Conservation (phyloP, 2,113 vertebrate genomes). For the Pogonocichla stellata region DNA sequence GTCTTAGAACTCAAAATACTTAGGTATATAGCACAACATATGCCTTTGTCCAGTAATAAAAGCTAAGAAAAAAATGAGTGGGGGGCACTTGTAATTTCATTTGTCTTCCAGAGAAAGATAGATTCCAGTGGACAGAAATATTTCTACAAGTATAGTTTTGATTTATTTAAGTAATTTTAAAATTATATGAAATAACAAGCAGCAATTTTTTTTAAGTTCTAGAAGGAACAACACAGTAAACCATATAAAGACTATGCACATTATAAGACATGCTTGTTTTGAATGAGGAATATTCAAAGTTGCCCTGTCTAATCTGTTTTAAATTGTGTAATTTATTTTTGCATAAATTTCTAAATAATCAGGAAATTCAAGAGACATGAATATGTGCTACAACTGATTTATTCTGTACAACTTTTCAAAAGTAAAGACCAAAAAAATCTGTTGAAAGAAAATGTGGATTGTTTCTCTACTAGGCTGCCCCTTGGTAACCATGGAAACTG, state of each 20-base stretch:
- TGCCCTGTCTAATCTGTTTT: background rate
- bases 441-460: background rate
- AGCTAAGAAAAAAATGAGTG: background rate
- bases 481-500: constrained; percentile 47
- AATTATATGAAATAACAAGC: background rate
- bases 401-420: background rate
- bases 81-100: accelerated
- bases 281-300: background rate
- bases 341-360: background rate
- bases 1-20: background rate
- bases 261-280: background rate
- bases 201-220: background rate
- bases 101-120: background rate
- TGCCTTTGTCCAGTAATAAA: background rate
- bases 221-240: background rate
- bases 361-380: background rate
- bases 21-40: background rate
- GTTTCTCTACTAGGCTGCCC: background rate
- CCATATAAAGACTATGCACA: background rate
- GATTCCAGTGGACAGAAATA: background rate
- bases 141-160: background rate
- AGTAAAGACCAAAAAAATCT: background rate
- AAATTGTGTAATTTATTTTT: background rate
- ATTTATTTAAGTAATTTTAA: background rate
- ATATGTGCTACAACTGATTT: background rate